Percentiles rank a stretch among this genome's conserved stretches.
phyloP scores from a whole-genome alignment of 2,888 invertebrate species.

The Taenaris catops region DNA sequence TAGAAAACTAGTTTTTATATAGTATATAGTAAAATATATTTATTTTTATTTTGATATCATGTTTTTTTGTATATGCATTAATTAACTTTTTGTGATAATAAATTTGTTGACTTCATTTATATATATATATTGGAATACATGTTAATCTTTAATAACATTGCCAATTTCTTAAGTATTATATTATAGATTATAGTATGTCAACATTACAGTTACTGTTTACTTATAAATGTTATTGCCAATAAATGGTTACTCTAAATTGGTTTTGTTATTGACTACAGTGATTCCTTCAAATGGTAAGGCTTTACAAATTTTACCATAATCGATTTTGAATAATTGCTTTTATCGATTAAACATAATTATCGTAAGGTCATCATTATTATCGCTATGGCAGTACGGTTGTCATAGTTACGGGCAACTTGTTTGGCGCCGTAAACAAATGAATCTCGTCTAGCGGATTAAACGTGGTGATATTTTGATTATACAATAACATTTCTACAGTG shows the following conservation, averaged over 20 bases:
- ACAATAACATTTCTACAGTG: slow-evolving; percentile 21
- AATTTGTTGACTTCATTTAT: too few species aligned
- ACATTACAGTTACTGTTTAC: slow-evolving; percentile 13
- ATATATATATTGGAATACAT: too few species aligned
- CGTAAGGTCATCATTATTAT: slow-evolving; percentile 34
- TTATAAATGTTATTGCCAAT: slow-evolving; percentile 13
- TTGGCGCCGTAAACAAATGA: slow-evolving; percentile 73
- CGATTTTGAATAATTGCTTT: slow-evolving; percentile 12
- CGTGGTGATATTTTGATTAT: slow-evolving; percentile 37
- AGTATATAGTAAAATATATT: too few species aligned
- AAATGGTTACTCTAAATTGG: slow-evolving; percentile 12
- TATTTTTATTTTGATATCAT: too few species aligned
- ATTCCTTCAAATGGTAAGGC: not conserved
- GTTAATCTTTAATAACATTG: too few species aligned
- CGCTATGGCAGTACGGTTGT: slow-evolving; percentile 53
- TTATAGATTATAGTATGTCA: slow-evolving; percentile 11
- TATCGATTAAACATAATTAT: slow-evolving; percentile 22
- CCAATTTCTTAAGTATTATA: slow-evolving; percentile 16
- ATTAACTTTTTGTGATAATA: too few species aligned
- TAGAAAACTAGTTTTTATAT: too few species aligned
- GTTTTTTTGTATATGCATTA: too few species aligned
- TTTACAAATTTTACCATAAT: slow-evolving; percentile 3
- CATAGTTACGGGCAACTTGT: slow-evolving; percentile 57
- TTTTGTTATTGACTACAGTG: not conserved
- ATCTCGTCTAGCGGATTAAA: slow-evolving; percentile 48